Conservation (phyloP, 2,888 invertebrate species). For the Diogma glabrata region DNA sequence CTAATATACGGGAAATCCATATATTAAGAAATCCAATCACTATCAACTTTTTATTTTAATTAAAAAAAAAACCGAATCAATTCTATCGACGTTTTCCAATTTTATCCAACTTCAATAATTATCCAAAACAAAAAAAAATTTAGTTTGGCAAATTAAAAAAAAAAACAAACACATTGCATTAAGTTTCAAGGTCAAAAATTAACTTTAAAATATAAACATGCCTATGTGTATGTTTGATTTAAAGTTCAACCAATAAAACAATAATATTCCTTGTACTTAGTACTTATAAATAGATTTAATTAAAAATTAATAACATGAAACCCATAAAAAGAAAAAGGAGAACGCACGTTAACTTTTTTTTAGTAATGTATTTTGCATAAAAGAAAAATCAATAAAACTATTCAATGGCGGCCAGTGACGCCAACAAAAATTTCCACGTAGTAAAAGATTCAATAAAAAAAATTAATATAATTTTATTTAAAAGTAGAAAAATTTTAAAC, state of each 20-base stretch:
- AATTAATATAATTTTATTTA: background rate
- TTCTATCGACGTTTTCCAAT: no score
- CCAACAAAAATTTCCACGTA: conserved; percentile 10
- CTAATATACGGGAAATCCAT: no score
- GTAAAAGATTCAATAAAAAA: background rate
- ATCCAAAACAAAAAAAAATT: background rate
- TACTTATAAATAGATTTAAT: no score
- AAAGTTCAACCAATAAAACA: no score
- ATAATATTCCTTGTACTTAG: no score
- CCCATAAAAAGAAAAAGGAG: background rate
- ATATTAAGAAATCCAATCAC: no score
- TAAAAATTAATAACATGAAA: background rate
- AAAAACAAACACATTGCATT: conserved; percentile 2
- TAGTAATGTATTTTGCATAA: conserved; percentile 10
- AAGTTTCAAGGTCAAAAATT: conserved; percentile 9
- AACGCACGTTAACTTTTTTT: no score
- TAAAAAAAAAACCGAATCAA: no score
- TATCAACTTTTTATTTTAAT: no score
- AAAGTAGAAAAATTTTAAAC: background rate
- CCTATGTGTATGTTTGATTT: conserved; percentile 6
- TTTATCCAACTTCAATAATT: no score
- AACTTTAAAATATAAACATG: conserved; percentile 6
- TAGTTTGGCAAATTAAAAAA: conserved; percentile 1
- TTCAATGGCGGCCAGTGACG: conserved; percentile 10
- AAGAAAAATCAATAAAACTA: conserved; percentile 10